Evolutionary conservation across 2,113 vertebrate genomes (phyloP).

Genomic region (Laterallus jamaicensis): DNA sequence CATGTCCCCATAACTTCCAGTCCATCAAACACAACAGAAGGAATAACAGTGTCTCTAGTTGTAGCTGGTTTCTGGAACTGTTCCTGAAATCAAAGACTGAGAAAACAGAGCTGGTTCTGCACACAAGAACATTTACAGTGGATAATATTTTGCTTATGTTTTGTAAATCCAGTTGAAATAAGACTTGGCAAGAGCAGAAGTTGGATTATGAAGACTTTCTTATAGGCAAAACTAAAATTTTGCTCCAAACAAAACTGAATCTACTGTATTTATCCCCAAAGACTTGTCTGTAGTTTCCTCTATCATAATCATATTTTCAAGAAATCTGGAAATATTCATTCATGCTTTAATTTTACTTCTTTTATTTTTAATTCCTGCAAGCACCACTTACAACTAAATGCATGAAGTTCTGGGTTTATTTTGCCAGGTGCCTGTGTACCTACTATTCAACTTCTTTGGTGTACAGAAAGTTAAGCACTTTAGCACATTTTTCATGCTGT

Average conservation of each 20-base stretch:
- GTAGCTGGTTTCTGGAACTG: neutral
- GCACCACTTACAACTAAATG: neutral
- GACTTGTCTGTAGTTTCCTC: neutral
- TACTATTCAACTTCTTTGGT: neutral
- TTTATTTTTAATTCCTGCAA: neutral
- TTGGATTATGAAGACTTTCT: neutral
- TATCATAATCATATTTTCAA: neutral
- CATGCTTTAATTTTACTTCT: neutral
- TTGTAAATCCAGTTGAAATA: neutral
- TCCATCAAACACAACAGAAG: neutral
- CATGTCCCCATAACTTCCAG: no score
- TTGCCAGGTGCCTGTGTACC: neutral
- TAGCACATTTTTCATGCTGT: neutral
- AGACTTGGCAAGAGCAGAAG: neutral
- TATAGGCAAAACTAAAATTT: neutral
- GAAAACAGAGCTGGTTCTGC: neutral
- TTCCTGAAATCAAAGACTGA: neutral
- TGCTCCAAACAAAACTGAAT: neutral
- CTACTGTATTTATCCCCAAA: neutral
- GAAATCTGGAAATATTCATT: neutral
- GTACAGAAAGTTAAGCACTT: neutral
- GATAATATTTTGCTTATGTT: neutral
- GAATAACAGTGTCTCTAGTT: neutral
- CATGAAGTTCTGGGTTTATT: neutral
- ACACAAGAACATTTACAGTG: neutral